These are phyloP conservation scores for Chaetura pelagica DNA, from an alignment of 2,113 vertebrate species.

Conservation along the genomic window DNA sequence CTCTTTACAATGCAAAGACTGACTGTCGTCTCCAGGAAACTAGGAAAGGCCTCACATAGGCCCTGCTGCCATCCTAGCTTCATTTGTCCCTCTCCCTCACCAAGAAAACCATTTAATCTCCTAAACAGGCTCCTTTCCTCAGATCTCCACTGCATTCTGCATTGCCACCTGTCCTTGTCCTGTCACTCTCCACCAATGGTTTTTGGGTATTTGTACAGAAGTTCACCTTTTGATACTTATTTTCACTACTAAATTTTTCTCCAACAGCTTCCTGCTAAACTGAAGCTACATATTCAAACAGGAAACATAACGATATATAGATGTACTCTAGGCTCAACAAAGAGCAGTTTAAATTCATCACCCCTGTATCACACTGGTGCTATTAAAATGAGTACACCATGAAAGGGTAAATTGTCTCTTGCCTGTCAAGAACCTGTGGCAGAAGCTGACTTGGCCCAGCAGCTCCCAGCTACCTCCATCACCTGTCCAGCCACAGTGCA, in stretches of 20 bases:
- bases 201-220: background rate
- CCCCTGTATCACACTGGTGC: background rate
- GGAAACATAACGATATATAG: fast-evolving
- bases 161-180: background rate
- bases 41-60: background rate
- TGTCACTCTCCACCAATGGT: background rate
- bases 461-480: background rate
- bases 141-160: background rate
- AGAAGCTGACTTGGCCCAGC: background rate
- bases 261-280: background rate
- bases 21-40: background rate
- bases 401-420: background rate
- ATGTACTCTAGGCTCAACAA: background rate
- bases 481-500: background rate
- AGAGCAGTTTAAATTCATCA: background rate
- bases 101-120: background rate
- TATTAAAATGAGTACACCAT: background rate
- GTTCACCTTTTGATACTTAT: background rate
- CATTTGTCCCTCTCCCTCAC: background rate
- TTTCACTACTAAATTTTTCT: background rate
- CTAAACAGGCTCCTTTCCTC: background rate
- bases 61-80: no score
- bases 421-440: background rate
- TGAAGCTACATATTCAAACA: background rate
- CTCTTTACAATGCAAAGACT: background rate